Conservation (phyloP, 2,888 invertebrate species). For the Ptilodon capucinus region DNA sequence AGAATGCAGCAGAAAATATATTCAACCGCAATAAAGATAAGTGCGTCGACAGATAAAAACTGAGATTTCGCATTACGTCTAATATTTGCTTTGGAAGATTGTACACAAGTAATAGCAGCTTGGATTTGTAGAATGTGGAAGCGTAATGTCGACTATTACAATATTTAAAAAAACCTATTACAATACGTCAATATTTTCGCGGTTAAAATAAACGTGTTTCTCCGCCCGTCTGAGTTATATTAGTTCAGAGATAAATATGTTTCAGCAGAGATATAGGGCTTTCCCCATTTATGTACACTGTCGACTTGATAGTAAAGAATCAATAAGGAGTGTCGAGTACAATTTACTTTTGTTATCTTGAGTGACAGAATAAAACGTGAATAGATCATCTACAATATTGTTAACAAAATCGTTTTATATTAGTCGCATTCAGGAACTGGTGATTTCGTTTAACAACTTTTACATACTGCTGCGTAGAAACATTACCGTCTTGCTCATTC, state of each 20-base stretch:
- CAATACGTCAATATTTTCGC: too few relatives aligned
- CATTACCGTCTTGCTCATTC: too few relatives aligned
- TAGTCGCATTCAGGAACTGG: too few relatives aligned
- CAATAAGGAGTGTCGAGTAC: neutral
- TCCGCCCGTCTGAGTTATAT: neutral
- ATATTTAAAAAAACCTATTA: too few relatives aligned
- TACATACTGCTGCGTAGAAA: too few relatives aligned
- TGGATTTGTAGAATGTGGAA: neutral
- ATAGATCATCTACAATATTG: neutral
- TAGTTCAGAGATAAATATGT: neutral
- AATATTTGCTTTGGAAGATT: neutral
- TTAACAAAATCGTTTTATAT: too few relatives aligned
- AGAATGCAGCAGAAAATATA: constrained; percentile 17
- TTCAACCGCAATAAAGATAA: constrained; percentile 1
- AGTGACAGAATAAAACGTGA: neutral
- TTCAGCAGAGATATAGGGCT: neutral
- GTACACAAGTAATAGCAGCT: neutral
- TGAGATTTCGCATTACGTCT: neutral
- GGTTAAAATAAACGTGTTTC: neutral
- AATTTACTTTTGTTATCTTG: neutral
- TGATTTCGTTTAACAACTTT: too few relatives aligned
- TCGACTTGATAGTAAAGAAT: neutral
- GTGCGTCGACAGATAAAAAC: neutral
- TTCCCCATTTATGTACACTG: neutral
- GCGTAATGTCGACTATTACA: neutral